Evolutionary conservation across 2,888 invertebrate species (phyloP), one percentile per base, ranked within the genome.

Genomic region (Caenorhabditis sp.): DNA sequence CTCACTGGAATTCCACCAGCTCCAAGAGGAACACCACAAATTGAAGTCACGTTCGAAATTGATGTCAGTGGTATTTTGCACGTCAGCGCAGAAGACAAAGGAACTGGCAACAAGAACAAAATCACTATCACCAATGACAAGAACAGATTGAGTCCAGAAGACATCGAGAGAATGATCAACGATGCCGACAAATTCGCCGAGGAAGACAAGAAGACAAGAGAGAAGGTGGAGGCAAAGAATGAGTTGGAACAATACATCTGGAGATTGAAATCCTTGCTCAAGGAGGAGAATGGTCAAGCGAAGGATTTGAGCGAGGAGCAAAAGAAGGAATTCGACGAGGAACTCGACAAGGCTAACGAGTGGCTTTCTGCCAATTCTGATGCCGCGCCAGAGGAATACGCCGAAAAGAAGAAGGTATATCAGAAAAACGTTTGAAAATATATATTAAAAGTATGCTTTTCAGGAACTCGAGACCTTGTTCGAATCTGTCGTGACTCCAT

Each of bases 111-210:
- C 91, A 92, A 95, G 86, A 96, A 99, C 88, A 95, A 97, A 91
- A 97, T 99, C 87, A 95, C 95, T 69, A 99, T 99, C 88, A 97
- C 97, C 81, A 97, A 99, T 88, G 97, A 97, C 88, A 95, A 76
- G 24, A 77, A 77, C 54, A 91, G 97, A 78, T 89, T 99, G 75
- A 95, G 95, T 14, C 96, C 96, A 2, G 97, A 99, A 83, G 97
- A 99, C 86, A 99, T 99, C 83, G 97, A 99, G 88, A 92, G 95
- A 76, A 99, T 99, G 97, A 96, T 99, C 89, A 94, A 94, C 76
- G 97, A 99, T 88, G 97, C 97, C 0, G 99, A 99, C 90, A 95
- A 94, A 89, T 99, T 97, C 90, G 95, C 97, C n/a, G 97, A 97
- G 87, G 97, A 99, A 82, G 99, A 99, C 90, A 95, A 96, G 91